Percentiles rank a stretch among this genome's conserved stretches.
These are phyloP conservation scores for Psittacara wagleri DNA, from an alignment of 2,113 vertebrate genomes.

Conservation along the genomic window DNA sequence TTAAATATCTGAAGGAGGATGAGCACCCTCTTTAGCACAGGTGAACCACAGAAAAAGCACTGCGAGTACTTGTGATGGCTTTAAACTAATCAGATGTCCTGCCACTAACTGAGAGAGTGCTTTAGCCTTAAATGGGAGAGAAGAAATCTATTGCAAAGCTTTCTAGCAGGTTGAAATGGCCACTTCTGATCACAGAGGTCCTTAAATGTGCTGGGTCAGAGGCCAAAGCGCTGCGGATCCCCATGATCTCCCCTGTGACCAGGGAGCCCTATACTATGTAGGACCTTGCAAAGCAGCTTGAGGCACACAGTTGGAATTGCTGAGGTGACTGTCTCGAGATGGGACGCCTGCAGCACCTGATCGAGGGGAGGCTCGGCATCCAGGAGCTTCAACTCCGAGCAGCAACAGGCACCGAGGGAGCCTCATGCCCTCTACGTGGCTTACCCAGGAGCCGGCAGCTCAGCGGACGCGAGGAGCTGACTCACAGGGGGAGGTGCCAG, in stretches of 20 bases:
- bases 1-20: neutral
- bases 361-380: no score
- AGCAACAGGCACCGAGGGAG: no score
- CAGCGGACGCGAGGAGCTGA: no score
- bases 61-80: rapidly evolving
- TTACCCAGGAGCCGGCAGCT: no score
- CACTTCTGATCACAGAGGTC: neutral
- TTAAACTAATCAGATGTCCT: neutral
- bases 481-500: no score
- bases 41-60: neutral
- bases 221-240: neutral
- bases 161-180: neutral
- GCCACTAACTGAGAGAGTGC: neutral
- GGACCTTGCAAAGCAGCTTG: rapidly evolving
- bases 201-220: neutral
- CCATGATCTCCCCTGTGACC: rapidly evolving
- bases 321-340: no score
- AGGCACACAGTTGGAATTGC: neutral
- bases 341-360: no score
- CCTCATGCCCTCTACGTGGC: no score
- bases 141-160: neutral
- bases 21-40: neutral
- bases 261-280: neutral
- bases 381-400: no score
- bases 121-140: neutral